Percentiles rank a stretch among this genome's conserved stretches.
These are phyloP conservation scores for Actinemys pallida DNA, from an alignment of 2,113 vertebrate genomes.

Conservation along the genomic window DNA sequence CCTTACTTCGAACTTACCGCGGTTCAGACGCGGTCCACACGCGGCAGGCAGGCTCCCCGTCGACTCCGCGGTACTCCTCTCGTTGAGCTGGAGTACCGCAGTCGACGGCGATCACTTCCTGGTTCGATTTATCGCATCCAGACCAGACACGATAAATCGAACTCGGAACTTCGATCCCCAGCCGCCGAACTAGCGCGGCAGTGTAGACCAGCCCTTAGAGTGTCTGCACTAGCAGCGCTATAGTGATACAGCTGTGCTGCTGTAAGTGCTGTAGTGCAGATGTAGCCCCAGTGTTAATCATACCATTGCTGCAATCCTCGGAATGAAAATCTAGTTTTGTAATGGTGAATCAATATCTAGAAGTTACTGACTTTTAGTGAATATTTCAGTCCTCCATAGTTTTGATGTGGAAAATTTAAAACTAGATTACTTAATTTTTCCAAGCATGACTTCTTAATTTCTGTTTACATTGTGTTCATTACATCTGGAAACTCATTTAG, in stretches of 20 bases:
- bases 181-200: too few relatives aligned
- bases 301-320: neutral
- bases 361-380: neutral
- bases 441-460: neutral
- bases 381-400: neutral
- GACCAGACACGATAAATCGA: too few relatives aligned
- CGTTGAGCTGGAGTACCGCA: too few relatives aligned
- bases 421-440: neutral
- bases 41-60: too few relatives aligned
- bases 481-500: slow-evolving; percentile 12
- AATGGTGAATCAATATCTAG: neutral
- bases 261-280: neutral
- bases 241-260: neutral
- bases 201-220: neutral
- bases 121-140: too few relatives aligned
- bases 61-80: too few relatives aligned
- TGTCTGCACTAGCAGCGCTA: neutral
- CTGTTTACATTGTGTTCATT: slow-evolving; percentile 4
- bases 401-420: slow-evolving; percentile 6
- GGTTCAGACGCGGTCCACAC: too few relatives aligned
- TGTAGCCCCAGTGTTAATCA: neutral
- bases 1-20: too few relatives aligned
- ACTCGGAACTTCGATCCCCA: too few relatives aligned
- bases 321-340: neutral
- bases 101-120: too few relatives aligned